Evolutionary conservation across 35 echinoderm and acorn worm species (phyloP), one percentile per base, ranked within the genome.

Genomic region (Hemicentrotus pulcherrimus): DNA sequence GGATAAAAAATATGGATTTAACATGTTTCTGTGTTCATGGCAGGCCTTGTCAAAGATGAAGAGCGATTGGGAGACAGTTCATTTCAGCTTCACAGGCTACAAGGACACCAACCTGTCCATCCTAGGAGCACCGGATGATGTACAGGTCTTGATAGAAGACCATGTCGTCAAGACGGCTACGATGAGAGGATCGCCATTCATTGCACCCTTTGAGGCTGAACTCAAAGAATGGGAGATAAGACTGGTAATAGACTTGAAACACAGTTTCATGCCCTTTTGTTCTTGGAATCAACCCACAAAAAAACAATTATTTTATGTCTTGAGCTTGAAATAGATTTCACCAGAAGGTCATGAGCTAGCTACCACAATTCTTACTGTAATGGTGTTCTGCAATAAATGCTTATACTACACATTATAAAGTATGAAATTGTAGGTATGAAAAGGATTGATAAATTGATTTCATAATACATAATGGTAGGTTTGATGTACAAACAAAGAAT

Each of bases 161-260:
- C 98, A 99, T 94, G 96, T 99, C 0, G 98, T 99, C 7, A 99
- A 99, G 92, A 99, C 98, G 24, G 95, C 98, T 31, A 99, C 98
- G 24, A 99, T 99, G 98, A 99, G 98, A 86, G 98, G 97, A 32
- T 98, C 97, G 45, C 97, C 97, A 0, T 99, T 98, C 88, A 99
- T 99, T 59, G 98, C 96, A 88, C 97, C 98, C 18, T 97, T 99
- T 95, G 98, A 99, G 94, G 92, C 89, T 45, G 96, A 99, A 58
- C 94, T 99, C 86, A 99, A 99, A 94, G 95, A 94, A 35, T 99
- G 98, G 98, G 98, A 99, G 88, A 95, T 58, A 47, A 97, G 96
- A 96, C 65, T 99, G 98, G 98, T 99, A 47, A 97, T 96, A 92
- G n/a, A 30, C 32, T 15, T 13, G 14, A 13, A 46, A n/a, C 7